Percentiles rank a stretch among this genome's conserved stretches.
Evolutionary conservation across 2,113 vertebrate species (phyloP).

Genomic region (Cottus gobio): DNA sequence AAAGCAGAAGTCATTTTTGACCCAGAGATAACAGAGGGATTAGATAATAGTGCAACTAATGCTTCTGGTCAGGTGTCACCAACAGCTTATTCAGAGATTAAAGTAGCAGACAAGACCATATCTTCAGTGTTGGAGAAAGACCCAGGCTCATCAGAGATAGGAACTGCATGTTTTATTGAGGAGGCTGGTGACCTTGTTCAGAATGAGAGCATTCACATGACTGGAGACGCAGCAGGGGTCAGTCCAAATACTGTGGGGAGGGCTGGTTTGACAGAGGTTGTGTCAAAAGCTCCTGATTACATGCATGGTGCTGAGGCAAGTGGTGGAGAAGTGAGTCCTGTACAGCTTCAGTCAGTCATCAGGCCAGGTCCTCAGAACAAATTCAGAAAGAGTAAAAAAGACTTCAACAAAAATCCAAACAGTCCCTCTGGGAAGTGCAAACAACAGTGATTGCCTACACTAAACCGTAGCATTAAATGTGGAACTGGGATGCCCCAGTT

Average conservation of each 20-base stretch:
- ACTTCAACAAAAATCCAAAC: constrained; percentile 16
- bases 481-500: neutral
- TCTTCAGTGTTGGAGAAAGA: neutral
- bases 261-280: neutral
- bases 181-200: neutral
- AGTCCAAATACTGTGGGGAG: neutral
- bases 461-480: neutral
- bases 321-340: neutral
- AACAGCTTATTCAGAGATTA: neutral
- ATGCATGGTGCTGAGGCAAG: neutral
- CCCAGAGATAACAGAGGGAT: neutral
- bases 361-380: neutral
- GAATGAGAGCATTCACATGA: neutral
- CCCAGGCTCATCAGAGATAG: neutral
- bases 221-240: neutral
- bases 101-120: neutral
- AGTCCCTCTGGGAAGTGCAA: constrained; percentile 37
- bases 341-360: neutral
- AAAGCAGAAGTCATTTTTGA: neutral
- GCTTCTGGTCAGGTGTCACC: neutral
- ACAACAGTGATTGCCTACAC: constrained; percentile 18
- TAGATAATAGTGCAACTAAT: neutral
- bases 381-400: constrained; percentile 25
- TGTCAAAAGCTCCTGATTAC: neutral
- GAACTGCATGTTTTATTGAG: neutral